Percentiles rank a stretch among this genome's conserved stretches.
phyloP scores from a whole-genome alignment of 2,113 vertebrate species.

The Regulus satrapa region DNA sequence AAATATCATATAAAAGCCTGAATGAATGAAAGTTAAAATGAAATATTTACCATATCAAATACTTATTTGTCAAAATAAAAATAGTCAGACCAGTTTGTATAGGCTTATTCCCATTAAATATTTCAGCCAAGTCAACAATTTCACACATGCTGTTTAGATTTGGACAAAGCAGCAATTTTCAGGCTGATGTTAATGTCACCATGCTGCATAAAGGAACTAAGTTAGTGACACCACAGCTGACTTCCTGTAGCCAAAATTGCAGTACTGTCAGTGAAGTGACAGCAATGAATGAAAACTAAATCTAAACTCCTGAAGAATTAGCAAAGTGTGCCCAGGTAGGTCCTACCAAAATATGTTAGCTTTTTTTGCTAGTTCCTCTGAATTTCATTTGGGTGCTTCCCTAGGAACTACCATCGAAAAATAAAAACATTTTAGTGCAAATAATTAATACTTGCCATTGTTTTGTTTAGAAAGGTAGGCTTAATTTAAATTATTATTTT shows the following conservation, averaged over 20 bases:
- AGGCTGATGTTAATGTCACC: neutral
- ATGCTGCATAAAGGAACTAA: neutral
- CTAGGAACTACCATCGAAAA: neutral
- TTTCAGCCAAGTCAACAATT: constrained; percentile 13
- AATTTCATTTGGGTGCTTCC: neutral
- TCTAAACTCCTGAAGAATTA: neutral
- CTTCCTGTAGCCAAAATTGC: neutral
- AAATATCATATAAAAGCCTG: neutral
- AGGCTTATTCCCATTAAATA: neutral
- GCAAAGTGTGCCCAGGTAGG: neutral
- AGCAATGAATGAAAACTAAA: neutral
- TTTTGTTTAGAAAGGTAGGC: neutral
- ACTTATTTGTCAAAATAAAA: neutral
- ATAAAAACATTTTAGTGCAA: neutral
- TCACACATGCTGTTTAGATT: neutral
- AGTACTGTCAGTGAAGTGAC: neutral
- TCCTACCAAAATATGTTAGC: neutral
- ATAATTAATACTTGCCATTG: neutral
- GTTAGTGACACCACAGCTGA: neutral
- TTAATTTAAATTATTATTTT: neutral
- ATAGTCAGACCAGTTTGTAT: neutral
- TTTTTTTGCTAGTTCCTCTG: neutral
- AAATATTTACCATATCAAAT: constrained; percentile 27
- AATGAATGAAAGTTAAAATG: constrained; percentile 18
- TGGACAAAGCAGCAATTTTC: neutral